Percentiles rank a stretch among this genome's conserved stretches.
Conservation (phyloP, 2,888 invertebrate species). For the Platerodrilus igneus region DNA sequence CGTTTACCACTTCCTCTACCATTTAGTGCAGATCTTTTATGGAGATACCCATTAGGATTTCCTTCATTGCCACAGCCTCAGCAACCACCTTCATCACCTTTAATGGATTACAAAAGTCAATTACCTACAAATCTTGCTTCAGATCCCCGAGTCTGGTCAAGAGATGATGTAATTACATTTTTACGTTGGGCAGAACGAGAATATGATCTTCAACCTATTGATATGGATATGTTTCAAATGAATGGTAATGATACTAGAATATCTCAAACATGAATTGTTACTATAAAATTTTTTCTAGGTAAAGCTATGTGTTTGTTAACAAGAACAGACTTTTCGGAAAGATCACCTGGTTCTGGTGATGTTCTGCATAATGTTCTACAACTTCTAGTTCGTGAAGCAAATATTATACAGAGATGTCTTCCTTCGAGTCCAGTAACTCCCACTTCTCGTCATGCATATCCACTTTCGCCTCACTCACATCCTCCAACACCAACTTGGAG, state of each 20-base stretch:
- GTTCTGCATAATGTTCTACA: slow-evolving; percentile 90
- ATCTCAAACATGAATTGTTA: neutral
- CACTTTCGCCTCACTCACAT: slow-evolving; percentile 75
- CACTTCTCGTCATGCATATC: slow-evolving; percentile 69
- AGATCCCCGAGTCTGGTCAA: slow-evolving; percentile 86
- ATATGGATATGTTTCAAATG: slow-evolving; percentile 93
- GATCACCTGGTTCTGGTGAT: slow-evolving; percentile 91
- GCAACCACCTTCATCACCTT: slow-evolving; percentile 60
- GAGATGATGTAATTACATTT: slow-evolving; percentile 84
- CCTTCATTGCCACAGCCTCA: slow-evolving; percentile 61
- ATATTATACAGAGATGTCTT: slow-evolving; percentile 70
- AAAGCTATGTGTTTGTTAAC: slow-evolving; percentile 89
- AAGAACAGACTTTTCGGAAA: slow-evolving; percentile 82
- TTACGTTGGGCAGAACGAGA: slow-evolving; percentile 88
- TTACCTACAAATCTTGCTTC: slow-evolving; percentile 77
- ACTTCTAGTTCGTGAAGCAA: slow-evolving; percentile 77
- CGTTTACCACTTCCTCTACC: slow-evolving; percentile 71
- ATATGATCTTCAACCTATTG: slow-evolving; percentile 86
- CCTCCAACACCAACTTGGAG: slow-evolving; percentile 76
- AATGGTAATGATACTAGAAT: too few relatives aligned
- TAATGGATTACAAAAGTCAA: slow-evolving; percentile 82
- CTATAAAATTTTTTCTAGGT: slow-evolving; percentile 51
- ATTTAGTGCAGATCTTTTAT: slow-evolving; percentile 78
- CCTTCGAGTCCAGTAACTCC: slow-evolving; percentile 80
- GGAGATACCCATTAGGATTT: slow-evolving; percentile 81